Percentiles rank a stretch among this genome's conserved stretches.
phyloP scores from a whole-genome alignment of 2,888 invertebrate genomes.

The Oscheius sp. region DNA sequence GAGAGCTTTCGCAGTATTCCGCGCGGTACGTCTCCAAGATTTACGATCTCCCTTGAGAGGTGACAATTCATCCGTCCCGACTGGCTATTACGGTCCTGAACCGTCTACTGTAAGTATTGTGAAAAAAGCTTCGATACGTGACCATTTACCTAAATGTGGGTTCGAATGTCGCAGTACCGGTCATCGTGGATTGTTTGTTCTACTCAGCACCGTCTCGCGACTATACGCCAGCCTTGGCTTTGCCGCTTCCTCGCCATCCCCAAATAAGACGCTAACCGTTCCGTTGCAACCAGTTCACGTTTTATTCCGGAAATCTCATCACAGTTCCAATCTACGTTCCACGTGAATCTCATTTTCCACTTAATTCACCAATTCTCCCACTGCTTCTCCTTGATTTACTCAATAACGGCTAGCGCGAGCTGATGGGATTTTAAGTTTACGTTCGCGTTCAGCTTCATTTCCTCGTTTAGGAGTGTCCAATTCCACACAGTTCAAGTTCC shows the following conservation, averaged over 20 bases:
- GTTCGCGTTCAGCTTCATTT: no score
- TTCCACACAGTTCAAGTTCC: no score
- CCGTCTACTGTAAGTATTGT: not conserved
- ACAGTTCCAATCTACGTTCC: not conserved
- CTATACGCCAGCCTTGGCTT: slow-evolving; percentile 23
- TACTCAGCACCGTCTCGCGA: slow-evolving; percentile 16
- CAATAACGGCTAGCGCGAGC: no score
- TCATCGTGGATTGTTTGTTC: slow-evolving; percentile 26
- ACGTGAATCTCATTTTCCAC: not conserved
- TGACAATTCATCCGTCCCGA: slow-evolving; percentile 12
- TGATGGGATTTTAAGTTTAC: no score
- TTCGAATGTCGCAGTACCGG: slow-evolving; percentile 28
- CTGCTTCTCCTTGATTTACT: not conserved
- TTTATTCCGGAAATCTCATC: not conserved
- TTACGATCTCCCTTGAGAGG: slow-evolving; percentile 25
- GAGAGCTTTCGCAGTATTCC: slow-evolving; percentile 19
- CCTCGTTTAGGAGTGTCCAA: no score
- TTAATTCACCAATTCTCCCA: not conserved
- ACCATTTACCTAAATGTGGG: slow-evolving; percentile 12
- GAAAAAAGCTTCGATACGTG: not conserved
- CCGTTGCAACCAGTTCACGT: not conserved
- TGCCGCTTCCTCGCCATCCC: slow-evolving; percentile 10
- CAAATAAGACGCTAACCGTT: not conserved
- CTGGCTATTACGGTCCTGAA: not conserved
- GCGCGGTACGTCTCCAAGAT: slow-evolving; percentile 23